Base-by-base conservation (phyloP, 2,113 vertebrate species). In the Prunella fulvescens region DNA sequence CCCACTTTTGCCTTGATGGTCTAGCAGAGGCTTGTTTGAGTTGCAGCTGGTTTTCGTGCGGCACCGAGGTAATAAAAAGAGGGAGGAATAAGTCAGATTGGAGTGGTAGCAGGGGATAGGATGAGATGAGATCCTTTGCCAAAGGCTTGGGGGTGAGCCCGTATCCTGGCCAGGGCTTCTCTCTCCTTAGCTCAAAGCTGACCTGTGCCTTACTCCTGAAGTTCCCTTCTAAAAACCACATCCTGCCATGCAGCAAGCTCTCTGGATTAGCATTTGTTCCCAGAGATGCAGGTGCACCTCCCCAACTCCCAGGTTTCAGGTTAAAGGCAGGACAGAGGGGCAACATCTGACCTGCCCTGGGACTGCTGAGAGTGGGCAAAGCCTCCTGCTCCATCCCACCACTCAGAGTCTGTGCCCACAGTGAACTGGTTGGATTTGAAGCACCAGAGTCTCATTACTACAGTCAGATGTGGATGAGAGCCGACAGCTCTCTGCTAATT, bases 1-100 rank as follows among this genome's bases (percentile, higher is more conserved):
- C 95, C 88, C 91, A 80, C 96, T 96, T 81, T 44, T 96, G 91
- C 61, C 69, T 94, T 95, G 95, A 53, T 93, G 88, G 72, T 81
- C 92, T 94, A 20, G 94, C 79, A 65, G 67, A 94, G 61, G 33
- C 35, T 76, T 33, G 40, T 67, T 73, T 35, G 61, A 77, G 20
- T 72, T 13, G 19, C 95, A 96, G 92, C 88, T 97, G 94, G 71
- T 95, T 96, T 95, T 95, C 25, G 1, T 91, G 89, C 0, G 67
- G 91, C 1, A 17, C 42, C 0, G 9, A 58, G 47, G 57, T 44
- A 42, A 60, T 89, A 44, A 87, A 42, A 61, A 60, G 65, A 60
- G 19, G 47, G 57, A 91, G 20, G 64, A 69, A 42, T 70, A 66
- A 77, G 58, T 67, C 76, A 56, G 69, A 31, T 50, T 95, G 76